Conservation (phyloP, 2,888 invertebrate genomes). For the Ormyrus rosae region DNA sequence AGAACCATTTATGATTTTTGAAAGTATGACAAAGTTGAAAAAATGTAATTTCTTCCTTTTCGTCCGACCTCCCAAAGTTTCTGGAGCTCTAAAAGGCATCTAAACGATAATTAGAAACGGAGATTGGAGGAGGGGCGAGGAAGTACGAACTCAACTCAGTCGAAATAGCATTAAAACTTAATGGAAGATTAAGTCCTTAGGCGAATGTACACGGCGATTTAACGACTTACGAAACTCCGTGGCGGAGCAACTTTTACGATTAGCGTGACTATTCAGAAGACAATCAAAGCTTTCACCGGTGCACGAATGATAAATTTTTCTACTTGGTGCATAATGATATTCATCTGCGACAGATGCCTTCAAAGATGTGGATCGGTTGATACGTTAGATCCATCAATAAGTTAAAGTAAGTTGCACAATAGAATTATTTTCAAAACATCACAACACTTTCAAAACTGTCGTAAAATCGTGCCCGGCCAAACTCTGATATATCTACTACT, state of each 20-base stretch:
- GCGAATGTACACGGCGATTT: constrained; percentile 51
- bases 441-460: no score
- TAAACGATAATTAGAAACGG: constrained; percentile 40
- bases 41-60: constrained; percentile 34
- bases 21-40: background rate
- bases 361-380: no score
- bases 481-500: no score
- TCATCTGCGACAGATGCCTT: background rate
- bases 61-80: constrained; percentile 15
- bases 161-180: constrained; percentile 52
- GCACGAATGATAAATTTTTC: constrained; percentile 44
- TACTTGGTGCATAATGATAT: background rate
- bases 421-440: no score
- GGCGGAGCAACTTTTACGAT: constrained; percentile 51
- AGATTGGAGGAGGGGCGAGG: background rate
- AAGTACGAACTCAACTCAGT: constrained; percentile 17
- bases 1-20: no score
- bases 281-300: constrained; percentile 42
- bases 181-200: constrained; percentile 56
- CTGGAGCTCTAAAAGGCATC: constrained; percentile 25
- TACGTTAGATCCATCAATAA: no score
- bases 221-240: constrained; percentile 51
- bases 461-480: no score
- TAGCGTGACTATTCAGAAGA: constrained; percentile 53
- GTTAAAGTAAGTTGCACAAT: no score